phyloP scores from a whole-genome alignment of 2,888 invertebrate genomes.

The Merodon equestris region DNA sequence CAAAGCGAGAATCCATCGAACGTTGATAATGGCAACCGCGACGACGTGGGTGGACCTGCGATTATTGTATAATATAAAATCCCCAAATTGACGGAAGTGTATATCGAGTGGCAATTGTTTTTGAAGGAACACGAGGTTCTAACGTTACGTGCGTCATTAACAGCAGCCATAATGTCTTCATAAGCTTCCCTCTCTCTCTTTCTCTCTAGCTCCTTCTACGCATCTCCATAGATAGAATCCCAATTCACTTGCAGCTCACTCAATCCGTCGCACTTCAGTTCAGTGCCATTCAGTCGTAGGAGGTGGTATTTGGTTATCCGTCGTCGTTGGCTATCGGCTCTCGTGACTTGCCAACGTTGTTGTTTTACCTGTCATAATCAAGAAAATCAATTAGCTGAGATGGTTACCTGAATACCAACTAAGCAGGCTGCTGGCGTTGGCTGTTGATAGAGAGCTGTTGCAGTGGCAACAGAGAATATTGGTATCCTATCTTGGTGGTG shows the following conservation, averaged over 20 bases:
- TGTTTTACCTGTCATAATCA: slow-evolving; percentile 56
- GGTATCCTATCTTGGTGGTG: not conserved
- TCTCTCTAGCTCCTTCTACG: slow-evolving; percentile 2
- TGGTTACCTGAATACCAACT: slow-evolving; percentile 60
- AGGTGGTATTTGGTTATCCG: not conserved
- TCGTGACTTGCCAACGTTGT: slow-evolving; percentile 22
- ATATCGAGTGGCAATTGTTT: slow-evolving; percentile 58
- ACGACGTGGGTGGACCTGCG: slow-evolving; percentile 34
- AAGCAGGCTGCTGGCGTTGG: too few species aligned
- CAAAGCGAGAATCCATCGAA: slow-evolving; percentile 32
- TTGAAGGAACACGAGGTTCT: slow-evolving; percentile 14
- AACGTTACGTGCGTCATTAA: slow-evolving; percentile 51
- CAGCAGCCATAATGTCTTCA: slow-evolving; percentile 49
- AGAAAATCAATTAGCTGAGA: slow-evolving; percentile 63
- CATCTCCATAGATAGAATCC: too few species aligned
- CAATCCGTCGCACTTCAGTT: too few species aligned
- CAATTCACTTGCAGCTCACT: too few species aligned
- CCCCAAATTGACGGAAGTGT: slow-evolving; percentile 36
- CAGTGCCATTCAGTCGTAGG: too few species aligned
- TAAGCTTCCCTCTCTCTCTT: slow-evolving; percentile 27
- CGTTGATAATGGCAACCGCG: slow-evolving; percentile 44
- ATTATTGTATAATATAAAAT: slow-evolving; percentile 22
- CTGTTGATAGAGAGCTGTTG: slow-evolving; percentile 25
- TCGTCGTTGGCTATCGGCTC: not conserved
- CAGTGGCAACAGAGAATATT: slow-evolving; percentile 21